These are phyloP conservation scores for Porites divaricata DNA, from an alignment of 92 coral and sea anemone genomes.

Conservation along the genomic window DNA sequence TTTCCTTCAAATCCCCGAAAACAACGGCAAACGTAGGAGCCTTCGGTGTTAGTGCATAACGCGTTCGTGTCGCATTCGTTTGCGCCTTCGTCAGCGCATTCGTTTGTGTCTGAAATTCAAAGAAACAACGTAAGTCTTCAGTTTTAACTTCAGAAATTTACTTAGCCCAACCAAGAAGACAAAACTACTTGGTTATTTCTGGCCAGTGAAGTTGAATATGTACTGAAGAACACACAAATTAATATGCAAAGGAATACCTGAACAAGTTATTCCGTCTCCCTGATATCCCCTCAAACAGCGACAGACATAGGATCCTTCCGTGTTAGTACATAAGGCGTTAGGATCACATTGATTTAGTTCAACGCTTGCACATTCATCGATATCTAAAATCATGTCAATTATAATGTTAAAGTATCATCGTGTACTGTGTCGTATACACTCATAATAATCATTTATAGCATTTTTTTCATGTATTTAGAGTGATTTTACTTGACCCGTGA, in stretches of 20 bases:
- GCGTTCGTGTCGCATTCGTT: conserved; percentile 33
- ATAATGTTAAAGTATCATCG: too few relatives aligned
- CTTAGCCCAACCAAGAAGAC: too few relatives aligned
- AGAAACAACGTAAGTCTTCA: too few relatives aligned
- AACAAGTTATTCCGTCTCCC: conserved; percentile 52
- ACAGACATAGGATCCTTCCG: conserved; percentile 52
- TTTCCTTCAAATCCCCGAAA: conserved; percentile 19
- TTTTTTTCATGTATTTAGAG: too few relatives aligned
- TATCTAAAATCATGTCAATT: neutral
- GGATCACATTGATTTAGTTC: conserved; percentile 28
- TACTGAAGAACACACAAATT: too few relatives aligned
- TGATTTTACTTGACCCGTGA: too few relatives aligned
- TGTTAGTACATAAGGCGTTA: conserved; percentile 39
- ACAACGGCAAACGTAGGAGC: conserved; percentile 21
- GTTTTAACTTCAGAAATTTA: too few relatives aligned
- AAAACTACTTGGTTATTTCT: neutral
- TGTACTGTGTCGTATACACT: too few relatives aligned
- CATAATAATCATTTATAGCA: too few relatives aligned
- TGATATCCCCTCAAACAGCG: conserved; percentile 63
- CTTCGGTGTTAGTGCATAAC: conserved; percentile 25
- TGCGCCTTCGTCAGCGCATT: neutral
- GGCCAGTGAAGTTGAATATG: neutral
- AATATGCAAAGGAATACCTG: conserved; percentile 36
- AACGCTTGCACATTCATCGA: conserved; percentile 27
- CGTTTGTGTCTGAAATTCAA: neutral